phyloP scores from a whole-genome alignment of 2,888 invertebrate species.

The Cryptus viduatorius region DNA sequence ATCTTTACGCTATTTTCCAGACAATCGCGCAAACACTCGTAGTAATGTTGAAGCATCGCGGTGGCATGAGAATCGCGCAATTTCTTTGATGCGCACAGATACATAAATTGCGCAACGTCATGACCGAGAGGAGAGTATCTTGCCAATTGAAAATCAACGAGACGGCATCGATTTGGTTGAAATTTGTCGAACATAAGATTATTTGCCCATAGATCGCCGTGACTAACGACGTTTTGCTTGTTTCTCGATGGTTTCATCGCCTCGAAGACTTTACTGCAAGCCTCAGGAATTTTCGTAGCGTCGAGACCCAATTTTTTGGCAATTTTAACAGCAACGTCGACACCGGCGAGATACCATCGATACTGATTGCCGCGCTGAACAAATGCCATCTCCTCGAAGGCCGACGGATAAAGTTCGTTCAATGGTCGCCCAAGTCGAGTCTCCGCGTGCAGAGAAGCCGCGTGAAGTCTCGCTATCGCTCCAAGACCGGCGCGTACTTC shows the following conservation, averaged over 20 bases:
- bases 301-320: constrained; percentile 75
- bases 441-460: constrained; percentile 79
- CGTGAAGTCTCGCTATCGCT: constrained; percentile 79
- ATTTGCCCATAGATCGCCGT: constrained; percentile 89
- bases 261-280: constrained; percentile 71
- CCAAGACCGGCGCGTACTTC: constrained; percentile 75
- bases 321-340: constrained; percentile 72
- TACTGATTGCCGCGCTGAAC: constrained; percentile 64
- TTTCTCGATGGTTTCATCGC: constrained; percentile 75
- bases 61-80: constrained; percentile 86
- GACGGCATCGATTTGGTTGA: constrained; percentile 86
- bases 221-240: constrained; percentile 86
- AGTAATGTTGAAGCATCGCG: constrained; percentile 87
- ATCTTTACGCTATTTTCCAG: constrained; percentile 63
- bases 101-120: constrained; percentile 87
- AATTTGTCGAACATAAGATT: constrained; percentile 87
- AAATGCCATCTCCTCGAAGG: constrained; percentile 76
- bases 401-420: constrained; percentile 73
- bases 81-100: constrained; percentile 86
- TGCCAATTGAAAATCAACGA: constrained; percentile 90
- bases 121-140: constrained; percentile 89
- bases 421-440: constrained; percentile 72
- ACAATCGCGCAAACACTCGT: constrained; percentile 75
- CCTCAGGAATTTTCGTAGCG: constrained; percentile 61
- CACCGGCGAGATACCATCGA: constrained; percentile 74